These are phyloP conservation scores for Nomada lathburiana DNA, from an alignment of 2,888 invertebrate species.

Conservation along the genomic window DNA sequence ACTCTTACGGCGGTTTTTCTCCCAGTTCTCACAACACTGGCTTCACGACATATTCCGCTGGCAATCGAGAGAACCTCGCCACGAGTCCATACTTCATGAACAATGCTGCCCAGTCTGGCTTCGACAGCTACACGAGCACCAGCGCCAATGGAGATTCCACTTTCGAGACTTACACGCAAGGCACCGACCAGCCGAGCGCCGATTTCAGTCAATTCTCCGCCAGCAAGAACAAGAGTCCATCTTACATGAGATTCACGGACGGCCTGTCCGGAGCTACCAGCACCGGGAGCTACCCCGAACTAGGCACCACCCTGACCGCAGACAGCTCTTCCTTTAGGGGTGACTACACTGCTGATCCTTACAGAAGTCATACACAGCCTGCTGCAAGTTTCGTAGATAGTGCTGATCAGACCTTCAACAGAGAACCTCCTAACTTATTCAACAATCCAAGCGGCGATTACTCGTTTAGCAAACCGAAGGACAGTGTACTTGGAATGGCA, in stretches of 20 bases:
- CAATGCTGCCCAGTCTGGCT: constrained; percentile 55
- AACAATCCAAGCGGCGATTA: constrained; percentile 57
- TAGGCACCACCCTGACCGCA: not conserved
- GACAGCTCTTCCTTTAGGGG: constrained; percentile 41
- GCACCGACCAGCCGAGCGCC: constrained; percentile 42
- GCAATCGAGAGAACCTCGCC: constrained; percentile 52
- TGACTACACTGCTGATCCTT: constrained; percentile 43
- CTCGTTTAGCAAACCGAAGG: constrained; percentile 63
- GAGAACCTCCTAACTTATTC: constrained; percentile 55
- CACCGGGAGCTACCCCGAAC: constrained; percentile 42
- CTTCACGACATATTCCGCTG: constrained; percentile 50
- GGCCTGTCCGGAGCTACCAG: constrained; percentile 39
- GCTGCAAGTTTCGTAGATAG: constrained; percentile 41
- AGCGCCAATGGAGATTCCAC: constrained; percentile 59
- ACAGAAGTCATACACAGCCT: constrained; percentile 4
- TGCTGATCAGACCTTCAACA: constrained; percentile 39
- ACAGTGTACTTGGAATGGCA: constrained; percentile 32
- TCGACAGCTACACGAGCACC: constrained; percentile 63
- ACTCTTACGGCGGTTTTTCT: constrained; percentile 65
- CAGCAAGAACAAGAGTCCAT: constrained; percentile 29
- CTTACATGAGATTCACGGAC: constrained; percentile 38
- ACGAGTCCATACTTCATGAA: constrained; percentile 66
- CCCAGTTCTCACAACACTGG: constrained; percentile 56
- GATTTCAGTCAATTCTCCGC: constrained; percentile 48
- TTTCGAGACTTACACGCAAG: constrained; percentile 58